Evolutionary conservation across 2,113 vertebrate genomes (phyloP).

Genomic region (Salminus brasiliensis): DNA sequence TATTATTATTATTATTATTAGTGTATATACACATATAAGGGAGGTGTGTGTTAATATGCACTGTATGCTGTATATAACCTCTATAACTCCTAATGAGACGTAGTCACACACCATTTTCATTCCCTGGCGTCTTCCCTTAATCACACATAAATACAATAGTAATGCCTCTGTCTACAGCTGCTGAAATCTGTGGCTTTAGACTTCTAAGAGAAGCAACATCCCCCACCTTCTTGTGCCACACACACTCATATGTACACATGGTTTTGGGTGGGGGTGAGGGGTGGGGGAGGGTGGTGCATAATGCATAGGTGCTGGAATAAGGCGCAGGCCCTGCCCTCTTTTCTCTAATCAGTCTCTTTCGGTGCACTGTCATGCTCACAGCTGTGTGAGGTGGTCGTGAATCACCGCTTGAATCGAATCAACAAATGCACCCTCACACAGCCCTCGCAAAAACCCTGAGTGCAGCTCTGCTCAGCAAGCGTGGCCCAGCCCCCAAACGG

Average conservation of each 20-base stretch:
- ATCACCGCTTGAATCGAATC: not conserved
- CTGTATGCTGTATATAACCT: too few relatives aligned
- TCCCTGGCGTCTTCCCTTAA: not conserved
- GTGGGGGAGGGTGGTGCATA: not conserved
- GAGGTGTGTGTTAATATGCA: too few relatives aligned
- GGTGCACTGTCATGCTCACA: not conserved
- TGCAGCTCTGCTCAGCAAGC: not conserved
- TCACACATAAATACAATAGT: not conserved
- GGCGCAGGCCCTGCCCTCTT: not conserved
- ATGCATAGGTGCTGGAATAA: not conserved
- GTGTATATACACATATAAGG: too few relatives aligned
- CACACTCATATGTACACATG: not conserved
- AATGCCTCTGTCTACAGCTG: not conserved
- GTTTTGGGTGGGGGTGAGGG: too few relatives aligned
- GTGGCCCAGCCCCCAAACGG: not conserved
- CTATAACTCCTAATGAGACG: too few relatives aligned
- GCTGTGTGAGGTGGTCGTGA: conserved; percentile 15
- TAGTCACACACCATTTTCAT: too few relatives aligned
- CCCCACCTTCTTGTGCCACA: not conserved
- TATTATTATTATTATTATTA: too few relatives aligned
- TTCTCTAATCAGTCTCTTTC: conserved; percentile 4
- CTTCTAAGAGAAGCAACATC: not conserved
- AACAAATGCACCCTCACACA: not conserved
- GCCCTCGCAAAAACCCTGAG: not conserved
- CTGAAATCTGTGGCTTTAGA: not conserved